These are phyloP conservation scores for Conus betulinus DNA, from an alignment of 1,140 invertebrate genomes.

Conservation along the genomic window DNA sequence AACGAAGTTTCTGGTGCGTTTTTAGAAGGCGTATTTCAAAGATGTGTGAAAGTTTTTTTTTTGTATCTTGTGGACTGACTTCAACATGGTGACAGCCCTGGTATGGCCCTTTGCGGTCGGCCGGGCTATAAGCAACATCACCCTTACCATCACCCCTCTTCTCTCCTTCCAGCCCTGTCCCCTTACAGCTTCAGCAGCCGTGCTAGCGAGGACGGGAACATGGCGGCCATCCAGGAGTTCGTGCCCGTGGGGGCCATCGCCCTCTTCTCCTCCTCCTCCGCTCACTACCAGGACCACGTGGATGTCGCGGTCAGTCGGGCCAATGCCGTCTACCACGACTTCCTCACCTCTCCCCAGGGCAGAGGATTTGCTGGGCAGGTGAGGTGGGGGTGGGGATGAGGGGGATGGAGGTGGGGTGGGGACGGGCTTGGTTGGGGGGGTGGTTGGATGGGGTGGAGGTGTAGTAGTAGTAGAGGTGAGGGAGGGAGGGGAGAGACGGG, in stretches of 20 bases:
- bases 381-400: conserved; percentile 54
- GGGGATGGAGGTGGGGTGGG: too few relatives aligned
- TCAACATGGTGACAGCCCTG: too few relatives aligned
- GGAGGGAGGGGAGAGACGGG: too few relatives aligned
- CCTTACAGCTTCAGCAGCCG: conserved; percentile 95
- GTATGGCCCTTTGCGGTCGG: too few relatives aligned
- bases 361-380: conserved; percentile 93
- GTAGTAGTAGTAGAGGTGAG: too few relatives aligned
- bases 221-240: conserved; percentile 81
- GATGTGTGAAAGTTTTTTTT: too few relatives aligned
- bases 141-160: not conserved
- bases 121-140: too few relatives aligned
- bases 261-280: conserved; percentile 88
- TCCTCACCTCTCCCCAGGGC: conserved; percentile 93
- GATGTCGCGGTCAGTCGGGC: conserved; percentile 86
- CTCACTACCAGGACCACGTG: conserved; percentile 91
- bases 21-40: too few relatives aligned
- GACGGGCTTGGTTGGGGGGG: too few relatives aligned
- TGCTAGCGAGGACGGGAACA: conserved; percentile 31
- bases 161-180: conserved; percentile 83
- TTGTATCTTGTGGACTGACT: too few relatives aligned
- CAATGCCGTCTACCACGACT: conserved; percentile 93
- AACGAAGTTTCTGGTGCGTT: too few relatives aligned
- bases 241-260: conserved; percentile 96
- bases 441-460: conserved; percentile 54